A percentile compares a stretch with the other conserved stretches of the same genome.
Conservation (phyloP, 2,888 invertebrate species). For the Cremastobaeus sp. region DNA sequence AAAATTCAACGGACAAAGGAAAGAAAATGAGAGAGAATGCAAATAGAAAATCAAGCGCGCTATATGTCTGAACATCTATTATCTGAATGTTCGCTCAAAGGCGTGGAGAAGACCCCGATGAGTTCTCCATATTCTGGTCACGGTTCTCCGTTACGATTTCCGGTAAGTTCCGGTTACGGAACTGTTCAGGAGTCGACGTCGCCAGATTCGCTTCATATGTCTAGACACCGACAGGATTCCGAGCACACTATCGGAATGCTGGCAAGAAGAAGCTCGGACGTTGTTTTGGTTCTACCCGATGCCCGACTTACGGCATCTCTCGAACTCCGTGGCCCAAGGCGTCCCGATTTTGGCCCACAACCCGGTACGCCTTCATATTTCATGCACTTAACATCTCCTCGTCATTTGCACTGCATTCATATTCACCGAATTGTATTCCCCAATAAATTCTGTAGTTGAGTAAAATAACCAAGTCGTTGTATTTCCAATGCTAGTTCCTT, state of each 20-base stretch:
- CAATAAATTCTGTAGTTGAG: constrained; percentile 16
- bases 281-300: constrained; percentile 67
- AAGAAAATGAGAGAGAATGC: too few species aligned
- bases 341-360: constrained; percentile 72
- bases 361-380: constrained; percentile 70
- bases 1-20: too few species aligned
- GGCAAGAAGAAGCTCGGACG: constrained; percentile 69
- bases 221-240: constrained; percentile 70
- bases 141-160: constrained; percentile 71
- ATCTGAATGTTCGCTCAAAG: constrained; percentile 64
- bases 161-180: constrained; percentile 71
- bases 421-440: constrained; percentile 34
- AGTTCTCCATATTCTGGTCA: constrained; percentile 70
- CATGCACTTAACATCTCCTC: constrained; percentile 23
- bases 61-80: constrained; percentile 47
- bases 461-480: too few species aligned
- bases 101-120: constrained; percentile 70
- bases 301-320: constrained; percentile 68
- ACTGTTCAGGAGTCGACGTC: constrained; percentile 68
- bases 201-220: constrained; percentile 65
- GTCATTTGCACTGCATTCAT: constrained; percentile 25
- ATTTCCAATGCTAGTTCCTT: too few species aligned
- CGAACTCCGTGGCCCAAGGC: constrained; percentile 69
- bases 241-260: constrained; percentile 67
- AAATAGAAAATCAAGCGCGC: too few species aligned